A percentile compares a stretch with the other conserved stretches of the same genome.
Evolutionary conservation across 92 coral and sea anemone genomes (phyloP).

Genomic region (Palythoa caribaeorum): DNA sequence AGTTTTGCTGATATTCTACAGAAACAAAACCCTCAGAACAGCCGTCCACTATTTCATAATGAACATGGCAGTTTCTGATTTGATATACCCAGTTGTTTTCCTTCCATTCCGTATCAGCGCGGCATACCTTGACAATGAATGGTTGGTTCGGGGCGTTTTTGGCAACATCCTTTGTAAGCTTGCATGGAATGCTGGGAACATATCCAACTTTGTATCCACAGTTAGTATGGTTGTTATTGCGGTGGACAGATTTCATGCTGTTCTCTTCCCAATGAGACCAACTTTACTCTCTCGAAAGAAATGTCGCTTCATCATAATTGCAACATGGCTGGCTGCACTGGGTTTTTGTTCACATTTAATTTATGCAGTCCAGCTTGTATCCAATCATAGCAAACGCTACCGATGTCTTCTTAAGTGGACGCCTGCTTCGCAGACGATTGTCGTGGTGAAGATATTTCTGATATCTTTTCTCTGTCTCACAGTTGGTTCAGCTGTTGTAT

Average conservation of each 20-base stretch:
- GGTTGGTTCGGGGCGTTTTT: neutral
- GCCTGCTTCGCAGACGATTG: neutral
- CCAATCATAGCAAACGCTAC: neutral
- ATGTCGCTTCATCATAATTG: neutral
- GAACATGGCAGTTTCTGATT: conserved; percentile 24
- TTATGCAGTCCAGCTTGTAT: neutral
- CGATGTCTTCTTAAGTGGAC: neutral
- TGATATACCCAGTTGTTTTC: neutral
- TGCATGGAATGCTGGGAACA: neutral
- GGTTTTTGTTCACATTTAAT: neutral
- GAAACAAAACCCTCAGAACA: neutral
- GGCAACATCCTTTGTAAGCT: neutral
- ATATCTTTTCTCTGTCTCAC: neutral
- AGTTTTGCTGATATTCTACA: neutral
- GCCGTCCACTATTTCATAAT: conserved; percentile 4
- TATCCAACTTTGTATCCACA: conserved; percentile 3
- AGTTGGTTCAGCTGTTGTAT: neutral
- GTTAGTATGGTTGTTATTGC: neutral
- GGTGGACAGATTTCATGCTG: conserved; percentile 4
- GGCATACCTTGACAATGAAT: neutral
- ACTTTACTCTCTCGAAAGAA: neutral
- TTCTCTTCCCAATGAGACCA: neutral
- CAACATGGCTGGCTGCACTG: neutral
- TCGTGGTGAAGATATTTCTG: neutral
- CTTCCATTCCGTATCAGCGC: neutral